phyloP scores from a whole-genome alignment of 2,113 vertebrate species.

The Mirounga angustirostris region DNA sequence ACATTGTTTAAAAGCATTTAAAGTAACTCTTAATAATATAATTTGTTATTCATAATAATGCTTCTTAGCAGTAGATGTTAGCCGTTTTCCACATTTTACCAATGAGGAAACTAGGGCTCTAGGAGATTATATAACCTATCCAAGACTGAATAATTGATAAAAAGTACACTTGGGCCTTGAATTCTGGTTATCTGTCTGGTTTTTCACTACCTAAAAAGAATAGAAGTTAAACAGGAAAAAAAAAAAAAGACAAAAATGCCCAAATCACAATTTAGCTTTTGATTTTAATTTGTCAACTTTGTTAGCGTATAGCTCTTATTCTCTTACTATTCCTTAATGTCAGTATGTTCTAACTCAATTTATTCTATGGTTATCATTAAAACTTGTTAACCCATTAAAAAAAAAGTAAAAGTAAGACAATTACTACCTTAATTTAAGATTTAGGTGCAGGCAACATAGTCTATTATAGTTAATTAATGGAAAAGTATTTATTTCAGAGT shows the following conservation, averaged over 20 bases:
- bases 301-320: not conserved
- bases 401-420: not conserved
- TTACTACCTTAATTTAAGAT: not conserved
- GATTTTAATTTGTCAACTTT: not conserved
- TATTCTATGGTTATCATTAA: not conserved
- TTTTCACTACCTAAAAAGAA: not conserved
- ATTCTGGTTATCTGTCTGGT: not conserved
- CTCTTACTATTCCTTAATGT: not conserved
- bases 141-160: not conserved
- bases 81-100: conserved; percentile 26
- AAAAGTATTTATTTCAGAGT: not conserved
- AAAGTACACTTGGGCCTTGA: not conserved
- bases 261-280: conserved; percentile 23
- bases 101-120: not conserved
- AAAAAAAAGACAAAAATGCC: not conserved
- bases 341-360: not conserved
- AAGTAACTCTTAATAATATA: not conserved
- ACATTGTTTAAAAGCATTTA: not conserved
- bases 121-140: not conserved
- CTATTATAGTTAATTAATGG: not conserved
- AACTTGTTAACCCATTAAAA: not conserved
- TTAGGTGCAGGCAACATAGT: not conserved
- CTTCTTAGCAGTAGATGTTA: not conserved
- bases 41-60: not conserved
- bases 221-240: not conserved